Evolutionary conservation across 2,888 invertebrate genomes (phyloP).

Genomic region (Diabrotica balteata): DNA sequence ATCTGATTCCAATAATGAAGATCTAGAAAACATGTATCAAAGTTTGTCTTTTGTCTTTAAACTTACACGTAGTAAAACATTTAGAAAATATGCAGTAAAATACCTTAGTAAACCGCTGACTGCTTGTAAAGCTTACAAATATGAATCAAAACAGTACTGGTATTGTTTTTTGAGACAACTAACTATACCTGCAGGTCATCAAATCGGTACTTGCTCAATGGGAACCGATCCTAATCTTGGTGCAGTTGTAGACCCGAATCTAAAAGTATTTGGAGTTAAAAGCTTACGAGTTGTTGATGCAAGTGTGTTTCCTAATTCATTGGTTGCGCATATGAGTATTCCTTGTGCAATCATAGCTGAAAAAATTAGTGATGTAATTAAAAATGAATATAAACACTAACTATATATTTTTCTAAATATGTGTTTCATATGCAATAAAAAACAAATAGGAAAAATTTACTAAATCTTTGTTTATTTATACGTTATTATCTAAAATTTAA

Average conservation of each 20-base stretch:
- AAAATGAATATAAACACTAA: slow-evolving; percentile 47
- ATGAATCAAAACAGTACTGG: slow-evolving; percentile 72
- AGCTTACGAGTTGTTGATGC: slow-evolving; percentile 70
- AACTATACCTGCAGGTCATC: slow-evolving; percentile 64
- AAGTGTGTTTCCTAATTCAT: slow-evolving; percentile 69
- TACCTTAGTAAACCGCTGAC: slow-evolving; percentile 26
- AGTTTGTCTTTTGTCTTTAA: slow-evolving; percentile 57
- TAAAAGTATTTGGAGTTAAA: slow-evolving; percentile 68
- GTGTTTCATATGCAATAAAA: not conserved
- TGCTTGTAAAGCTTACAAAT: slow-evolving; percentile 60
- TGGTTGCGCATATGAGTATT: slow-evolving; percentile 72
- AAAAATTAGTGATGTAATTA: slow-evolving; percentile 71
- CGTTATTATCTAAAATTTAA: too few relatives aligned
- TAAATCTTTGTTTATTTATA: too few relatives aligned
- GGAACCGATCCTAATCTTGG: slow-evolving; percentile 66
- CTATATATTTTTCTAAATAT: not conserved
- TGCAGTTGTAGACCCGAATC: slow-evolving; percentile 69
- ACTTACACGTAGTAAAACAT: slow-evolving; percentile 62
- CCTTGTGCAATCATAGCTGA: slow-evolving; percentile 74
- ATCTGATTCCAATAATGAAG: slow-evolving; percentile 57
- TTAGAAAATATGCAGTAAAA: slow-evolving; percentile 62
- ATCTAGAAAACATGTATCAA: slow-evolving; percentile 64
- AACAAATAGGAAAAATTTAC: too few relatives aligned
- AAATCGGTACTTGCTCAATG: slow-evolving; percentile 74
- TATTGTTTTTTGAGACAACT: slow-evolving; percentile 64